Evolutionary conservation across 2,797 vertebrate species (phyloP), one percentile per base, ranked within the genome.

Genomic region (Hipposideros larvatus): DNA sequence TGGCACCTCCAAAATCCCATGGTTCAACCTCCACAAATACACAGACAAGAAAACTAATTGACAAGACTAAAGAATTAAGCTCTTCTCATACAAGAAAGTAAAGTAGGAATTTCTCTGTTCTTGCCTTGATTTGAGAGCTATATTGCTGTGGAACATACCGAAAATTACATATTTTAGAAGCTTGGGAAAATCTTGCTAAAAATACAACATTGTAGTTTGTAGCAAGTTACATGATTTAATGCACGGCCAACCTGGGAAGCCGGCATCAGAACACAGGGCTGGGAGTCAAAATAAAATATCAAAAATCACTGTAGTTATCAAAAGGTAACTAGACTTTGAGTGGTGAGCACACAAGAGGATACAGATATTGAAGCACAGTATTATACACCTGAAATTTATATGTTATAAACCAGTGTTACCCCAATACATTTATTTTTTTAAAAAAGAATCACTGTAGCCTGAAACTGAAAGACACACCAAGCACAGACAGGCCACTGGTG

Each of bases 11-110:
- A 86, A 4, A 73, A n/a, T 87, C 18, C 22, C 37, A 31, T 78
- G 66, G 10, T 68, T 87, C 65, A 43, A 0, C 41, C 59, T 89
- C 53, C 31, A 26, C 16, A 87, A 48, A 46, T 63, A 93, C 41
- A 77, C 21, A 34, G 48, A 66, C 43, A 57, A 57, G 65, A 91
- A 87, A 71, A 46, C 16, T 87, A 77, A 68, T 34, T 71, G 83
- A 43, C 5, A 68, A 18, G 10, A 63, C 48, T 84, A 55, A 80
- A 55, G 34, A 75, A 71, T 70, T 73, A 86, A 68, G 48, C 43
- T 84, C 18, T 87, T 75, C 34, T 82, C n/a, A 87, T 65, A 24
- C 21, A 95, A 71, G 41, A 66, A 90, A 93, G 61, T 87, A 34
- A 84, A 90, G 34, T 26, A 63, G 37, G n/a, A 92, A 28, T 92